Conservation (phyloP, 2,797 vertebrate genomes). For the Cynodonichthys magdalenae region DNA sequence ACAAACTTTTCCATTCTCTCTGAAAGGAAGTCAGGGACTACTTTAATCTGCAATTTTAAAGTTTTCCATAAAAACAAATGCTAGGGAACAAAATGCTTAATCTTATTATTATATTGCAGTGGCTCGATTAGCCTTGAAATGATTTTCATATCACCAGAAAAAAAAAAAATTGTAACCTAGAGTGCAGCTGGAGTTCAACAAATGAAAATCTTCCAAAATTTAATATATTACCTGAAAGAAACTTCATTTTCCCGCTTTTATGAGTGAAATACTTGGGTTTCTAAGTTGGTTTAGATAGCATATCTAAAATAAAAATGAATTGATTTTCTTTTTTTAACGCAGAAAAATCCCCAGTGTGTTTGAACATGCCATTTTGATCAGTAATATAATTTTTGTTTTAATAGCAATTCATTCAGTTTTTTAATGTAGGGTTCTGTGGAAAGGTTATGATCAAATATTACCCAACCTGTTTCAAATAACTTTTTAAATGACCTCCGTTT, state of each 20-base stretch:
- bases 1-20: background rate
- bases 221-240: background rate
- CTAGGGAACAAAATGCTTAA: background rate
- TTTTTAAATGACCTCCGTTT: too few relatives aligned
- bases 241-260: background rate
- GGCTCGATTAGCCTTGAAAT: background rate
- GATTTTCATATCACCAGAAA: background rate
- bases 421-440: too few relatives aligned
- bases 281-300: background rate
- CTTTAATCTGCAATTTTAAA: background rate
- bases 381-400: too few relatives aligned
- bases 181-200: background rate
- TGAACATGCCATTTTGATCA: too few relatives aligned
- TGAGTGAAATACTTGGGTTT: background rate
- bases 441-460: too few relatives aligned
- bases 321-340: too few relatives aligned
- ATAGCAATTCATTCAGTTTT: too few relatives aligned
- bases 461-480: too few relatives aligned
- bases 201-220: background rate
- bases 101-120: background rate
- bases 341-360: too few relatives aligned
- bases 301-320: too few relatives aligned
- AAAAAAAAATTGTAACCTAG: background rate
- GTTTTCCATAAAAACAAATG: background rate
- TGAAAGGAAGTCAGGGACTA: background rate